These are phyloP conservation scores for Sinella curviseta DNA, from an alignment of 1,140 invertebrate genomes.

Conservation along the genomic window DNA sequence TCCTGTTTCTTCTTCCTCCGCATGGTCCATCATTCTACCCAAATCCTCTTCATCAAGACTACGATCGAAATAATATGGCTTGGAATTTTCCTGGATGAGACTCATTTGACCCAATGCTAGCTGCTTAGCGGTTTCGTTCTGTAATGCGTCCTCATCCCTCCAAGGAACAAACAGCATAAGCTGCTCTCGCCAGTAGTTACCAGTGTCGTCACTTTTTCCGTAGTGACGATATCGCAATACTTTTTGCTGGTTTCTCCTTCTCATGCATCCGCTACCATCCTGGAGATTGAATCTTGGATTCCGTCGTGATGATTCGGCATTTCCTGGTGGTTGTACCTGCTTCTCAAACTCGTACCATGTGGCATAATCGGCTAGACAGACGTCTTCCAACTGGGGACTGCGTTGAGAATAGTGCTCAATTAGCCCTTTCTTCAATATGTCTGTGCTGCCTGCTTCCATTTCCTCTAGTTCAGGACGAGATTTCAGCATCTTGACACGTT, in stretches of 20 bases:
- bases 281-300: not conserved
- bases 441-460: not conserved
- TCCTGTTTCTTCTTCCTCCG: slow-evolving; percentile 8
- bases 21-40: not conserved
- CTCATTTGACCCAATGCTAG: not conserved
- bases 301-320: not conserved
- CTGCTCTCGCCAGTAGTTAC: not conserved
- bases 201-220: not conserved
- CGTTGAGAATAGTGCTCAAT: not conserved
- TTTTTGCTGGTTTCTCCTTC: not conserved
- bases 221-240: not conserved
- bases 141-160: not conserved
- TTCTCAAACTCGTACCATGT: not conserved
- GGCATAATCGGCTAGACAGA: not conserved
- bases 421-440: not conserved
- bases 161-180: not conserved
- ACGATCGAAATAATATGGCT: not conserved
- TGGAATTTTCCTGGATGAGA: not conserved
- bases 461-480: slow-evolving; percentile 26
- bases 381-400: not conserved
- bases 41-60: not conserved
- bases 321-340: too few species aligned
- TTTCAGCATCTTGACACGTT: slow-evolving; percentile 30
- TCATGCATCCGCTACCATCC: not conserved
- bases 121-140: not conserved